A percentile compares a stretch with the other conserved stretches of the same genome.
Conservation (phyloP, 2,113 vertebrate species). For the Octodon degus region DNA sequence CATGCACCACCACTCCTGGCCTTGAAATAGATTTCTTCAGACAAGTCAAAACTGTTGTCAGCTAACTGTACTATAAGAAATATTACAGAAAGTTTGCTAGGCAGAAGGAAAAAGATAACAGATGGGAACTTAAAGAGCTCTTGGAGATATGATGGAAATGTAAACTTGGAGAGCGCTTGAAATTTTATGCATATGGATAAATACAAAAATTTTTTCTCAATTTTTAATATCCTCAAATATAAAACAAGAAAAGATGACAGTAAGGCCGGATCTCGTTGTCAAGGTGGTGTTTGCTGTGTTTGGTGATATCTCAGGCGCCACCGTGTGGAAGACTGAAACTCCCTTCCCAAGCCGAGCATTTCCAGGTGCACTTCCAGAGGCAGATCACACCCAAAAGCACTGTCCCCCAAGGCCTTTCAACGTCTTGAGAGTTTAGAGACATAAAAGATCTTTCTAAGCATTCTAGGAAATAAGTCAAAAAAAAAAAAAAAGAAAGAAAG, state of each 20-base stretch:
- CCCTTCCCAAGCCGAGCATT: background rate
- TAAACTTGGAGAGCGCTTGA: background rate
- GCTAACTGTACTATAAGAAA: background rate
- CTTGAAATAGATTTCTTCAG: background rate
- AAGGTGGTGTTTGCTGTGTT: background rate
- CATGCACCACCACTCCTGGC: background rate
- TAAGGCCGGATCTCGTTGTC: background rate
- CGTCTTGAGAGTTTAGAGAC: background rate
- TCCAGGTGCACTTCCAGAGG: background rate
- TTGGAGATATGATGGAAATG: background rate
- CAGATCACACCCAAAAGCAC: background rate
- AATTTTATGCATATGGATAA: background rate
- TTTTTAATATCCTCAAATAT: constrained; percentile 20
- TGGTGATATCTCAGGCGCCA: background rate
- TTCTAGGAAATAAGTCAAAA: background rate
- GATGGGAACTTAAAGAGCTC: background rate
- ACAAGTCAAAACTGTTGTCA: background rate
- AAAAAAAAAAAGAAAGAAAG: too few relatives aligned
- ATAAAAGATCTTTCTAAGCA: background rate
- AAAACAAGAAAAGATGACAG: background rate
- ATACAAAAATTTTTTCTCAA: background rate
- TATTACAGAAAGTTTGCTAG: background rate
- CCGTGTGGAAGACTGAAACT: background rate
- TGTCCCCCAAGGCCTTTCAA: background rate
- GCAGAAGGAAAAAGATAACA: background rate